Percentiles rank a stretch among this genome's conserved stretches.
phyloP scores from a whole-genome alignment of 2,113 vertebrate species.

The Pangasianodon hypophthalmus region DNA sequence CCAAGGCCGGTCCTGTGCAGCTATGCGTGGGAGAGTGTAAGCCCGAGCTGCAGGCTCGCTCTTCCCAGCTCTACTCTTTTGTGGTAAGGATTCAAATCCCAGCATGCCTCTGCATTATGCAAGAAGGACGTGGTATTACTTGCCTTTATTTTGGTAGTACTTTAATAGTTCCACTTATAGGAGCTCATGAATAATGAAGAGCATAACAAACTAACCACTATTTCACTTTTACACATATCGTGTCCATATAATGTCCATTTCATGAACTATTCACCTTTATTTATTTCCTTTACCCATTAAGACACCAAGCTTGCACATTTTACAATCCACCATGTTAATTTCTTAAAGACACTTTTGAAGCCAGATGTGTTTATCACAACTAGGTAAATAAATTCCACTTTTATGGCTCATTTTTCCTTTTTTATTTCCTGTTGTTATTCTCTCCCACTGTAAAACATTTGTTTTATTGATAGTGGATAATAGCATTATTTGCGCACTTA shows the following conservation, averaged over 20 bases:
- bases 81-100: slow-evolving; percentile 80
- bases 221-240: background rate
- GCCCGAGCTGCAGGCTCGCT: slow-evolving; percentile 89
- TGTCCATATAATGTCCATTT: background rate
- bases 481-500: slow-evolving; percentile 27
- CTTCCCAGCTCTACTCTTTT: slow-evolving; percentile 86
- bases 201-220: background rate
- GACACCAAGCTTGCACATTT: background rate
- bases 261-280: background rate
- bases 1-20: slow-evolving; percentile 83
- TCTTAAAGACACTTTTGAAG: background rate
- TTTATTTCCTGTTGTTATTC: slow-evolving; percentile 35
- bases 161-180: slow-evolving; percentile 32
- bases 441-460: slow-evolving; percentile 30
- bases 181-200: slow-evolving; percentile 25
- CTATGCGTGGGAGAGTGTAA: slow-evolving; percentile 94
- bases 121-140: slow-evolving; percentile 10
- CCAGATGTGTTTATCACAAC: slow-evolving; percentile 28
- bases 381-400: slow-evolving; percentile 46
- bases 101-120: slow-evolving; percentile 40
- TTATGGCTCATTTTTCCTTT: slow-evolving; percentile 39
- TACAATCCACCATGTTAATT: background rate
- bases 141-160: slow-evolving; percentile 37
- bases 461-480: slow-evolving; percentile 28
- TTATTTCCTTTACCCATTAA: background rate